These are phyloP conservation scores for Anabacerthia variegaticeps DNA, from an alignment of 2,797 vertebrate species.

Conservation along the genomic window DNA sequence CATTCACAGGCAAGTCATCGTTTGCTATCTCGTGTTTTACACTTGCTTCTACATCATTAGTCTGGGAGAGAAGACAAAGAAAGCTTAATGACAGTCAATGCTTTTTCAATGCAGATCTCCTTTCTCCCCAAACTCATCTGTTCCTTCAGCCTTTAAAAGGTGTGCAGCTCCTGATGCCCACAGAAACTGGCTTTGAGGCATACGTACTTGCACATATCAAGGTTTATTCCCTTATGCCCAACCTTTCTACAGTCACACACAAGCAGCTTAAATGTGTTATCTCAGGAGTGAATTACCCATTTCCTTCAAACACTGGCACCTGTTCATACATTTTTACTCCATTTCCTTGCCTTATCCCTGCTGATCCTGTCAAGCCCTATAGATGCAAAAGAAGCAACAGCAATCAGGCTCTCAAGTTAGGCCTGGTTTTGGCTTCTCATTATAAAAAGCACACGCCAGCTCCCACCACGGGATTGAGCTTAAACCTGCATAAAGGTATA, in stretches of 20 bases:
- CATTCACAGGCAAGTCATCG: conserved; percentile 76
- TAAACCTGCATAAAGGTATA: neutral
- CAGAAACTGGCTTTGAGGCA: neutral
- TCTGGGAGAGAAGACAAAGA: conserved; percentile 39
- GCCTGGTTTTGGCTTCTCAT: neutral
- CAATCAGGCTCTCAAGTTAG: neutral
- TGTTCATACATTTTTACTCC: neutral
- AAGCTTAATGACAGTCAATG: neutral
- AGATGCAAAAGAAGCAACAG: neutral
- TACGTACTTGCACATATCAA: rapidly evolving
- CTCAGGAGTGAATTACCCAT: neutral
- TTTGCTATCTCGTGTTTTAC: conserved; percentile 81
- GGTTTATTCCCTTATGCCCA: neutral
- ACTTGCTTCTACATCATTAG: conserved; percentile 74
- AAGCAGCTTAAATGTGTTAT: neutral
- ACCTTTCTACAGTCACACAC: neutral
- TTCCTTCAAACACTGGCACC: neutral
- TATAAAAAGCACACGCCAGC: neutral
- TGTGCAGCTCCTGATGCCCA: neutral
- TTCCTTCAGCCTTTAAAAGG: neutral
- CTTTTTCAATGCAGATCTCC: neutral
- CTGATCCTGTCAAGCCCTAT: neutral
- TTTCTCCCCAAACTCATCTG: neutral
- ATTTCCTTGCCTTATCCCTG: neutral
- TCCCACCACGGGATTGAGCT: neutral